These are phyloP conservation scores for Clarias platycephalus DNA, from an alignment of 2,797 vertebrate species.

Conservation along the genomic window DNA sequence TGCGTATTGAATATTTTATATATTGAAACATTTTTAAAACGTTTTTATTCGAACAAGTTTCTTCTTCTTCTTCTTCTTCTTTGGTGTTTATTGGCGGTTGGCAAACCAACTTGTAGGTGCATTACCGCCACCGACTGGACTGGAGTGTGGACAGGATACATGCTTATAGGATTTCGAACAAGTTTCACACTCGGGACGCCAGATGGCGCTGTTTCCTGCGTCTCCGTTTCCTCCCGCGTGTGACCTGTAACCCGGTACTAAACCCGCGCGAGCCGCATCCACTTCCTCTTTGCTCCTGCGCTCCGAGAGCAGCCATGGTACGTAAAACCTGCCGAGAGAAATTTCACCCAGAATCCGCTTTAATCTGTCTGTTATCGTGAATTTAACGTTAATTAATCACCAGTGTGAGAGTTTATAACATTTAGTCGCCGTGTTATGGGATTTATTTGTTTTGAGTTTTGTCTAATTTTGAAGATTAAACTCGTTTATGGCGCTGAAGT, in stretches of 20 bases:
- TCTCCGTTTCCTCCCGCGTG: background rate
- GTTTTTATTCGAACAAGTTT: no score
- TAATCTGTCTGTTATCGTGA: conserved; percentile 22
- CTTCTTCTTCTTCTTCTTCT: no score
- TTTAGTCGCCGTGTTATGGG: rapidly evolving
- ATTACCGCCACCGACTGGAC: no score
- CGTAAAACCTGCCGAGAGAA: background rate
- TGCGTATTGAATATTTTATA: no score
- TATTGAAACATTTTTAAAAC: no score
- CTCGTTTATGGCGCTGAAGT: background rate
- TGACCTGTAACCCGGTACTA: conserved; percentile 26
- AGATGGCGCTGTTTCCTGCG: conserved; percentile 7
- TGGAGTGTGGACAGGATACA: no score
- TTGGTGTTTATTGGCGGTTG: no score
- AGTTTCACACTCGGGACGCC: background rate
- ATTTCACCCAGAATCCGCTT: conserved; percentile 38
- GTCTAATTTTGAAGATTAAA: background rate
- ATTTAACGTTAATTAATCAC: rapidly evolving
- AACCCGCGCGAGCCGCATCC: background rate
- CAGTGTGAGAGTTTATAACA: background rate
- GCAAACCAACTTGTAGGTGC: no score
- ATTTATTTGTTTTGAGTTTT: background rate
- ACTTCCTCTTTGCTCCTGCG: conserved; percentile 55
- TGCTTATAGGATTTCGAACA: no score
- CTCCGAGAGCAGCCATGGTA: conserved; percentile 50